Conservation (phyloP, 2,888 invertebrate genomes). For the Pterostichus madidus region DNA sequence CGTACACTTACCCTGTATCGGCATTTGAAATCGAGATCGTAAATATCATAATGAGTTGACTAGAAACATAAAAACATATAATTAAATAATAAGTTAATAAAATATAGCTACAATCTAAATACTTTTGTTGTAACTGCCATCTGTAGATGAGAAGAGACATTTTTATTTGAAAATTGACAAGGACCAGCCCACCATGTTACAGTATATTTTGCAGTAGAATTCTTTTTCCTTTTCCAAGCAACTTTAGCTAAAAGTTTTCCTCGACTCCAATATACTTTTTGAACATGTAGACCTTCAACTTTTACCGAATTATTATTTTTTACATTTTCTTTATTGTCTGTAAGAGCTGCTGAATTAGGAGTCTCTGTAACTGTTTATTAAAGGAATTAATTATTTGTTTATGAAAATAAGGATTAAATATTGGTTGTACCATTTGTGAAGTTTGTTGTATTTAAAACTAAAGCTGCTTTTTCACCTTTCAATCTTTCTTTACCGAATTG, state of each 20-base stretch:
- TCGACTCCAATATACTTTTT: slow-evolving; percentile 74
- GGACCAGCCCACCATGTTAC: slow-evolving; percentile 75
- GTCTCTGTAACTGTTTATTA: slow-evolving; percentile 50
- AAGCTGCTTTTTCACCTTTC: slow-evolving; percentile 85
- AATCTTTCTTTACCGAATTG: slow-evolving; percentile 84
- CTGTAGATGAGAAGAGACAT: slow-evolving; percentile 76
- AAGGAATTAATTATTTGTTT: neutral
- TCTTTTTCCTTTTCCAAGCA: slow-evolving; percentile 72
- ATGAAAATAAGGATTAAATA: neutral
- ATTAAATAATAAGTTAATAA: neutral
- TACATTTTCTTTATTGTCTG: slow-evolving; percentile 48
- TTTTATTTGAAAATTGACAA: slow-evolving; percentile 75
- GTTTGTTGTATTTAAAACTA: slow-evolving; percentile 85
- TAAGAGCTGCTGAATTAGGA: slow-evolving; percentile 55
- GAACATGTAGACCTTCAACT: slow-evolving; percentile 74
- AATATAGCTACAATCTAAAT: slow-evolving; percentile 68
- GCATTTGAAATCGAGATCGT: slow-evolving; percentile 81
- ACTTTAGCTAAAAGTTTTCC: slow-evolving; percentile 74
- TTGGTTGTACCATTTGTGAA: slow-evolving; percentile 74
- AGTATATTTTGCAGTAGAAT: slow-evolving; percentile 71
- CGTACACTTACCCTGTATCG: slow-evolving; percentile 80
- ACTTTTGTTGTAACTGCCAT: slow-evolving; percentile 80
- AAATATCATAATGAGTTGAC: slow-evolving; percentile 80
- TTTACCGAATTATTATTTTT: slow-evolving; percentile 56
- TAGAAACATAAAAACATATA: slow-evolving; percentile 74